Evolutionary conservation across 92 coral and sea anemone species (phyloP).

Genomic region (Palythoa caribaeorum): DNA sequence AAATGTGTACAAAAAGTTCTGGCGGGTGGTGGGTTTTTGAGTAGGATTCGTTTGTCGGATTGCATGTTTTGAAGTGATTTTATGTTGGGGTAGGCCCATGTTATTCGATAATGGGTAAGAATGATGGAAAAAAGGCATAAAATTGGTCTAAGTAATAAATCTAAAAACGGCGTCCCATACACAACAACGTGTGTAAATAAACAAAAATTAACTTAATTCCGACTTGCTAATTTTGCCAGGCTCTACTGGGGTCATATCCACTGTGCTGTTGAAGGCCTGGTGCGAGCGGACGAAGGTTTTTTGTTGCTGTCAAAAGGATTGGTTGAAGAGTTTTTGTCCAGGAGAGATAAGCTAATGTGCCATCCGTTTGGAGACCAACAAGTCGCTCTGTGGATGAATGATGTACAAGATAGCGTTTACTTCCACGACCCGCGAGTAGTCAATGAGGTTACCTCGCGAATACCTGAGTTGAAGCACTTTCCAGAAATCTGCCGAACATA

Average conservation of each 20-base stretch:
- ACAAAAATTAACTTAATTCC: background rate
- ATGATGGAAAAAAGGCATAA: too few species aligned
- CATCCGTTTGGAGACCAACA: conserved; percentile 98
- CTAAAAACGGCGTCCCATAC: too few species aligned
- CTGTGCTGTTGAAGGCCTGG: conserved; percentile 87
- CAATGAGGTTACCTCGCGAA: conserved; percentile 81
- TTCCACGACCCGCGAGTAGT: conserved; percentile 91
- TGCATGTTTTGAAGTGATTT: too few species aligned
- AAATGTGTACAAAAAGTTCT: too few species aligned
- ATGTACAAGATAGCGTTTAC: conserved; percentile 78
- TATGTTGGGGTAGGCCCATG: too few species aligned
- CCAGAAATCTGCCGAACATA: conserved; percentile 76
- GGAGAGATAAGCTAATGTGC: conserved; percentile 75
- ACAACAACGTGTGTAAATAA: too few species aligned
- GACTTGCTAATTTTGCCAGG: conserved; percentile 45
- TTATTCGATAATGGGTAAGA: too few species aligned
- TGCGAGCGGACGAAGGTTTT: conserved; percentile 95
- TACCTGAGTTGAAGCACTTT: conserved; percentile 69
- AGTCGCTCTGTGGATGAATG: conserved; percentile 93
- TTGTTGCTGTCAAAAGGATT: conserved; percentile 81
- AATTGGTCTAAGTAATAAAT: too few species aligned
- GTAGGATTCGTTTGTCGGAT: too few species aligned
- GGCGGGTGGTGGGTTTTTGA: too few species aligned
- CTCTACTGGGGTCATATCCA: conserved; percentile 96
- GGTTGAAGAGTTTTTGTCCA: conserved; percentile 75